Base-by-base conservation (phyloP, 1,140 invertebrate genomes). In the Diachasma alloeum region DNA sequence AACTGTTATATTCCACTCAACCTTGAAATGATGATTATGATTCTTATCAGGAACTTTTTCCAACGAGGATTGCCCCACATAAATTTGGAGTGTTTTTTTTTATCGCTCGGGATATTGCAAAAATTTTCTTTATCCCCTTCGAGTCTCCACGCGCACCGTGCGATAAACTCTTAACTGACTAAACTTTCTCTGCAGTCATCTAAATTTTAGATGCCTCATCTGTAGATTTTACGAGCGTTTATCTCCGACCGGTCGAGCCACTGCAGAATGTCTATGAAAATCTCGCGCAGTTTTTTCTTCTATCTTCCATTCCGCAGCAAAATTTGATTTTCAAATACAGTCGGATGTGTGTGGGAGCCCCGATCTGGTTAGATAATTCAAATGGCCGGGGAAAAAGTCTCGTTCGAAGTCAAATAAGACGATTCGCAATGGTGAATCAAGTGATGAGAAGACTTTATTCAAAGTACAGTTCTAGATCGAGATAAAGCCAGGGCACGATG, bases 291-390 rank as follows among this genome's bases (percentile, higher is more conserved):
- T 17, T 53, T 53, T 19, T 19, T 53, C 15, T 6, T 31, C 31
- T 31, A 2, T 6, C 48, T 17, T 53, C 17, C 9, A 53, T 53
- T 19, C 5, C 13, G 24, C 59, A 9, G 5, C 24, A 56, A 59
- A 31, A 72, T 72, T 72, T 72, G 44, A 72, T 72, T 72, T 72
- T 56, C 71, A 72, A 72, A 72, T 72, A 46, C 19, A 26, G 26
- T 53, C 9, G 10, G n/a, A 31, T 31, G 19, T 22, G 48, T 22
- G 59, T 63, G 59, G 24, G 59, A 63, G 19, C 24, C 59, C 11
- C 24, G 59, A 63, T 59, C 10, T n/a, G 22, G n/a, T n/a, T n/a
- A 66, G 22, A 66, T 68, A 68, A 68, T 68, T 37, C n/a, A 68
- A 68, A 37, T 17, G 13, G 15, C 4, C n/a, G 5, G 10, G 31